Evolutionary conservation across 1,140 invertebrate genomes (phyloP).

Genomic region (Harlomillsia oculata): DNA sequence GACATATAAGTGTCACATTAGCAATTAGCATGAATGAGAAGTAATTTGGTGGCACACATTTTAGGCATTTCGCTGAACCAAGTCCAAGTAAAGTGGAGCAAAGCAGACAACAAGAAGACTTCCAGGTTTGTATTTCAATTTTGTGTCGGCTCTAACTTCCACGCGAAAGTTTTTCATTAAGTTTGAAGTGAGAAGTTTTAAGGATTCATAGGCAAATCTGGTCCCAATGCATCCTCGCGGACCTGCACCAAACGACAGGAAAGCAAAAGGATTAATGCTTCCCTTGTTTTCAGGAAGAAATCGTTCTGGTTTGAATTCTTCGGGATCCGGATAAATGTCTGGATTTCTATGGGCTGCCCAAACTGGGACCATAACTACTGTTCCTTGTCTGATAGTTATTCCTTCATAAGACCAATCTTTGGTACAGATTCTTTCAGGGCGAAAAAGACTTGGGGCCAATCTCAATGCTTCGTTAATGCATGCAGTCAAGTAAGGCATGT

Average conservation of each 20-base stretch:
- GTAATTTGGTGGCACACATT: too few species aligned
- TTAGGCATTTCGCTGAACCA: slow-evolving; percentile 20
- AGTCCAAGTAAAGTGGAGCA: slow-evolving; percentile 19
- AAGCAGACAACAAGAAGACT: slow-evolving; percentile 12
- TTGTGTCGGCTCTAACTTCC: slow-evolving; percentile 14
- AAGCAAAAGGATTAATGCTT: slow-evolving; percentile 15
- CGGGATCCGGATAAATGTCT: slow-evolving; percentile 70
- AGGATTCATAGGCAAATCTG: slow-evolving; percentile 26
- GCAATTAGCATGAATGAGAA: too few species aligned
- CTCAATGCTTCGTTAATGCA: slow-evolving; percentile 34
- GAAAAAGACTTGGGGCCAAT: slow-evolving; percentile 20
- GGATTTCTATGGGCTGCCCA: slow-evolving; percentile 58
- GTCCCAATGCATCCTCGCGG: slow-evolving; percentile 30
- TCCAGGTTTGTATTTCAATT: slow-evolving; percentile 19
- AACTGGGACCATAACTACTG: slow-evolving; percentile 8
- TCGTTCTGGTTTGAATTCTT: slow-evolving; percentile 79
- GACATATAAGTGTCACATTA: too few species aligned
- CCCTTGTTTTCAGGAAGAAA: slow-evolving; percentile 66
- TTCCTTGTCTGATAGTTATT: slow-evolving; percentile 24
- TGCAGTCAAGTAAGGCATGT: slow-evolving; percentile 32
- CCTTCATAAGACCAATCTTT: slow-evolving; percentile 24
- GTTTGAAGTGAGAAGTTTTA: slow-evolving; percentile 17
- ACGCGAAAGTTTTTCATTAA: slow-evolving; percentile 22
- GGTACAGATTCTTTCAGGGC: slow-evolving; percentile 30
- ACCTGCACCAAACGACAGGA: slow-evolving; percentile 24